These are phyloP conservation scores for Acestrorhynchus altus DNA, from an alignment of 2,797 vertebrate genomes.

Conservation along the genomic window DNA sequence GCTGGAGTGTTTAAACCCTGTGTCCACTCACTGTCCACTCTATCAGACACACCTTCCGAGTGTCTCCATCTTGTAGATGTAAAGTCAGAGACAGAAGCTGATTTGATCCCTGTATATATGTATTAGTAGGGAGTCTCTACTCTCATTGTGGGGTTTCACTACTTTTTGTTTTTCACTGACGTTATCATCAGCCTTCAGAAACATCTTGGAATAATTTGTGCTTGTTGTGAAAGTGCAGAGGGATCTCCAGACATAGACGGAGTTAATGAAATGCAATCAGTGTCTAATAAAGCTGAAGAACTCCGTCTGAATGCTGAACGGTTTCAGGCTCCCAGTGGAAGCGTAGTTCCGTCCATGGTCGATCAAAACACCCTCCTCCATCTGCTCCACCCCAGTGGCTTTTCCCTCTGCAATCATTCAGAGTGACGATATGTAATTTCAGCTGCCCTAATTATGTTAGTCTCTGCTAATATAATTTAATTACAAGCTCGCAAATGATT, in stretches of 20 bases:
- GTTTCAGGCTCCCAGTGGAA: constrained; percentile 1
- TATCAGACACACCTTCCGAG: too few relatives aligned
- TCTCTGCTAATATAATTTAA: neutral
- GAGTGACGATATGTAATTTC: neutral
- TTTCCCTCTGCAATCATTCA: neutral
- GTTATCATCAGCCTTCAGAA: neutral
- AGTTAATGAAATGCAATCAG: constrained; percentile 27
- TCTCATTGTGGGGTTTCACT: too few relatives aligned
- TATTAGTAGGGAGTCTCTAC: too few relatives aligned
- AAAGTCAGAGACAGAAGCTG: too few relatives aligned
- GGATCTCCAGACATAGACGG: neutral
- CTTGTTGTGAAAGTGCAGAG: neutral
- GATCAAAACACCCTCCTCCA: neutral
- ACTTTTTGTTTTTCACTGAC: too few relatives aligned
- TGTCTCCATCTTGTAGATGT: too few relatives aligned
- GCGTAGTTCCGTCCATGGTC: constrained; percentile 10
- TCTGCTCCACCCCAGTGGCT: neutral
- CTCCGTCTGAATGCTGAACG: neutral
- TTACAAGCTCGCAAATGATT: neutral
- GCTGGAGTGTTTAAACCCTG: too few relatives aligned
- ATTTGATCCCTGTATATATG: too few relatives aligned
- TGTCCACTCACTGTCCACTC: too few relatives aligned
- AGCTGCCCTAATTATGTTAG: neutral
- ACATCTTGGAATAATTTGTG: neutral
- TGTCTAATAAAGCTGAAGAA: constrained; percentile 21